Conservation (phyloP, 1,140 invertebrate genomes). For the Akabosia matsudoensis region DNA sequence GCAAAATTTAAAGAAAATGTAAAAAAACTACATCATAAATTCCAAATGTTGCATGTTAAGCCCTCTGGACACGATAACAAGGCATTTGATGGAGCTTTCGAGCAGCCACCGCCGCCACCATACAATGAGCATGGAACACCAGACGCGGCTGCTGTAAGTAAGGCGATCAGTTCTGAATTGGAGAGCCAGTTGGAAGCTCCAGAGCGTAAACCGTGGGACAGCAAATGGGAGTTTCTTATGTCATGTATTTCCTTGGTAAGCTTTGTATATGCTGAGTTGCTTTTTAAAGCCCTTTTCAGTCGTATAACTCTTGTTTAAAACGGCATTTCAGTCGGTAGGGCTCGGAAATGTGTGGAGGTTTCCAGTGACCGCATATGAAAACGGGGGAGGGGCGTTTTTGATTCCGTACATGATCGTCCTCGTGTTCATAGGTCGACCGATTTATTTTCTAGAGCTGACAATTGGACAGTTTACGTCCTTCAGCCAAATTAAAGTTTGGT, state of each 20-base stretch:
- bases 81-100: not conserved
- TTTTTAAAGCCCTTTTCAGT: not conserved
- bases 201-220: conserved; percentile 52
- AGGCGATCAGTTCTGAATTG: no score
- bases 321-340: not conserved
- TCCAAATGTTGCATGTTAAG: no score
- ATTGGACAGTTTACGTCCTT: conserved; percentile 55
- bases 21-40: no score
- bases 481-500: conserved; percentile 16
- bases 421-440: conserved; percentile 57
- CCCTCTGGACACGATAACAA: not conserved
- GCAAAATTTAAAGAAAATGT: no score
- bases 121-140: not conserved
- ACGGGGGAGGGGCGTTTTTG: conserved; percentile 55
- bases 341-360: conserved; percentile 28
- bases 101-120: conserved; percentile 1
- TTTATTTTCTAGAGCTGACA: conserved; percentile 55
- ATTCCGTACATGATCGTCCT: conserved; percentile 60
- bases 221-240: conserved; percentile 60
- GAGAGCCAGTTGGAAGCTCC: no score
- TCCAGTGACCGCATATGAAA: conserved; percentile 24
- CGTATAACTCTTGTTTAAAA: not conserved
- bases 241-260: conserved; percentile 61
- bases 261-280: no score
- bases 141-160: no score